phyloP scores from a whole-genome alignment of 2,888 invertebrate genomes.

The Tachina lurida region DNA sequence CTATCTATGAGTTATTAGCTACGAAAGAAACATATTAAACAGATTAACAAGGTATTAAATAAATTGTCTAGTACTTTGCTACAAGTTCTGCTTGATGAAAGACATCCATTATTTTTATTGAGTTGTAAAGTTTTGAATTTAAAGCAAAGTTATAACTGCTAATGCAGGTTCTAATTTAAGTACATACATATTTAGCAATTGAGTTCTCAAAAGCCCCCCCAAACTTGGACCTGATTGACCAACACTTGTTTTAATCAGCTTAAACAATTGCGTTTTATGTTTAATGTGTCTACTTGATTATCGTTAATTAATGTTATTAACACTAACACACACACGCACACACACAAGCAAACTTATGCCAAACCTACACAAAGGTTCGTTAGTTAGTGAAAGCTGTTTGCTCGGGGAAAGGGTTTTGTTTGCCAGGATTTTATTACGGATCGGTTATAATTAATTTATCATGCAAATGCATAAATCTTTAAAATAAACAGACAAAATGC shows the following conservation, averaged over 20 bases:
- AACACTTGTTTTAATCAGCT: constrained; percentile 68
- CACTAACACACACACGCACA: constrained; percentile 45
- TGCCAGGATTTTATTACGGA: constrained; percentile 32
- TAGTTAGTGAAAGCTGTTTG: neutral
- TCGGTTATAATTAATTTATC: constrained; percentile 48
- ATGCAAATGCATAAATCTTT: constrained; percentile 50
- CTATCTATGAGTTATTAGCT: constrained; percentile 14
- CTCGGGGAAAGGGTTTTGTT: constrained; percentile 21
- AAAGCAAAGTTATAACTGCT: constrained; percentile 1
- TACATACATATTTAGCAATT: constrained; percentile 16
- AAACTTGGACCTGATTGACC: constrained; percentile 53
- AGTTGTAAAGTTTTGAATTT: constrained; percentile 35
- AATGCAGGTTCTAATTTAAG: neutral
- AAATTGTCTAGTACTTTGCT: constrained; percentile 22
- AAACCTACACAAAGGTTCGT: neutral
- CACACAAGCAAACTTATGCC: neutral
- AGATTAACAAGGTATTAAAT: constrained; percentile 45
- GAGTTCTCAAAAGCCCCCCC: constrained; percentile 20
- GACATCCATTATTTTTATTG: constrained; percentile 17
- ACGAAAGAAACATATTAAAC: constrained; percentile 40
- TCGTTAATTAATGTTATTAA: constrained; percentile 69
- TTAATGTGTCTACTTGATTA: constrained; percentile 66
- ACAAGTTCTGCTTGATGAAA: constrained; percentile 27
- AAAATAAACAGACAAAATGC: constrained; percentile 34
- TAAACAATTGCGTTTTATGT: constrained; percentile 68